Conservation (phyloP, 1,140 invertebrate genomes). For the Atta colombica region DNA sequence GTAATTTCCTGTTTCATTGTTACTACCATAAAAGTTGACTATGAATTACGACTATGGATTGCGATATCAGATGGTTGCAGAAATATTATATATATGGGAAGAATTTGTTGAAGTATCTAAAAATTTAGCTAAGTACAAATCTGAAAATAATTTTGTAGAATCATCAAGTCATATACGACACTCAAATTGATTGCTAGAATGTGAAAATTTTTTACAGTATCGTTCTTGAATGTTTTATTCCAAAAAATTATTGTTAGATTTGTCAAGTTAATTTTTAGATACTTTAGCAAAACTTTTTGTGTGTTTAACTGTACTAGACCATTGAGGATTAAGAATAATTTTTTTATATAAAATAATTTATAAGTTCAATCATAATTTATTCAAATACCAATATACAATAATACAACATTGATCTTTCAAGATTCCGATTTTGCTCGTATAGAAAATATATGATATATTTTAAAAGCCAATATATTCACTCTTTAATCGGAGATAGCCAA, state of each 20-base stretch:
- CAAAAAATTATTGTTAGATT: too few relatives aligned
- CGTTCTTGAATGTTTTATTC: too few relatives aligned
- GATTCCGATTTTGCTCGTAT: not conserved
- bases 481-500: not conserved
- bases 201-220: too few relatives aligned
- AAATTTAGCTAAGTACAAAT: too few relatives aligned
- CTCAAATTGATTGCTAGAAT: too few relatives aligned
- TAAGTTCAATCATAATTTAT: not conserved
- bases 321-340: not conserved
- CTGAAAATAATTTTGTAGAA: too few relatives aligned
- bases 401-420: slow-evolving; percentile 1
- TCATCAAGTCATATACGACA: too few relatives aligned
- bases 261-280: too few relatives aligned
- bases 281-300: too few relatives aligned
- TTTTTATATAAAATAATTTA: not conserved
- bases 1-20: slow-evolving; percentile 45
- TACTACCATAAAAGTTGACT: not conserved
- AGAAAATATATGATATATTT: not conserved
- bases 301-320: not conserved
- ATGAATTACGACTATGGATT: not conserved
- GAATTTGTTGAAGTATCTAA: too few relatives aligned
- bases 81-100: not conserved
- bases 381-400: not conserved
- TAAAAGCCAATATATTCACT: not conserved
- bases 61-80: not conserved